Evolutionary conservation across 2,113 vertebrate genomes (phyloP).

Genomic region (Cebidichthys violaceus): DNA sequence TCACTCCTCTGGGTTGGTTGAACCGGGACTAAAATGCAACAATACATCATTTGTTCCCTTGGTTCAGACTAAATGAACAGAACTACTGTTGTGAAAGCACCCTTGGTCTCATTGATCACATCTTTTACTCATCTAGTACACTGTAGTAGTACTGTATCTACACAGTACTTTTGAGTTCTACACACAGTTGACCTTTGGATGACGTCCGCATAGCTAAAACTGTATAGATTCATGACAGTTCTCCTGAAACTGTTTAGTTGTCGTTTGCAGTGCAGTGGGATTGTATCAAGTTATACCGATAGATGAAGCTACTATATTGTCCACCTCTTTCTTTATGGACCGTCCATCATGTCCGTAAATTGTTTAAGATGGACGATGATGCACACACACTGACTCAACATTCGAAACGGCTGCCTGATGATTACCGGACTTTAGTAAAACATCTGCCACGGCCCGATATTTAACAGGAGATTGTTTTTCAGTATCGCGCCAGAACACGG

Average conservation of each 20-base stretch:
- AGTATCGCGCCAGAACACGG: conserved; percentile 1
- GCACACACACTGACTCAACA: background rate
- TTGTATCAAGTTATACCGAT: background rate
- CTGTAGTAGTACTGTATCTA: background rate
- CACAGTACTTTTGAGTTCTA: background rate
- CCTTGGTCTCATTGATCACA: background rate
- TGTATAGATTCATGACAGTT: background rate
- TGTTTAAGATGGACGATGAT: background rate
- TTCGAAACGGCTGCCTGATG: background rate
- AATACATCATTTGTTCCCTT: no score
- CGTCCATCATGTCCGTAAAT: background rate
- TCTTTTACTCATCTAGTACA: background rate
- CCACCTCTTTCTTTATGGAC: background rate
- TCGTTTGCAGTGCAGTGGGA: background rate
- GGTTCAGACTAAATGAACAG: no score
- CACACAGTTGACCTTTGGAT: background rate
- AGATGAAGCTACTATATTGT: background rate
- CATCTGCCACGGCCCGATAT: background rate
- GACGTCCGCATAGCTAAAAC: background rate
- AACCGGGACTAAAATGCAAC: no score
- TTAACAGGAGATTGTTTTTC: background rate
- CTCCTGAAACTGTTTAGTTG: no score
- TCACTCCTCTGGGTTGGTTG: no score
- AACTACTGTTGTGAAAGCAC: no score
- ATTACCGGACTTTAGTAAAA: background rate